phyloP scores from a whole-genome alignment of 2,888 invertebrate species.

The Gastrophysa polygoni region DNA sequence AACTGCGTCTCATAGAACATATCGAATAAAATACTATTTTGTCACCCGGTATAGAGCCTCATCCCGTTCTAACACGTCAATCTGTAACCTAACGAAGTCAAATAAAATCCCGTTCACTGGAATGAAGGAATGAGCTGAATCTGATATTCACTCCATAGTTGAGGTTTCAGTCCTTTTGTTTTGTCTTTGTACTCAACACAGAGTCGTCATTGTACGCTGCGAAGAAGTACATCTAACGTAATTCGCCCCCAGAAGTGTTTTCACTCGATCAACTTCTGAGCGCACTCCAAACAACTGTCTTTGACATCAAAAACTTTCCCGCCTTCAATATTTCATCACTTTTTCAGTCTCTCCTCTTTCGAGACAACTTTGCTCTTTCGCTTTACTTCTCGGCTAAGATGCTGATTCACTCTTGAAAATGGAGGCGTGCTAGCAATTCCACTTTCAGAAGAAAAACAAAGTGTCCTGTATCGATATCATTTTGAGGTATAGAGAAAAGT shows the following conservation, averaged over 20 bases:
- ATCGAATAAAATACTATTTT: no score
- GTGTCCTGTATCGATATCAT: background rate
- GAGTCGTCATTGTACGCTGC: background rate
- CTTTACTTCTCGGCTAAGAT: background rate
- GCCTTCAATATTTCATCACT: conserved; percentile 29
- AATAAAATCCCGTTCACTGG: no score
- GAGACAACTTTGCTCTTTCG: background rate
- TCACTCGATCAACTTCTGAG: conserved; percentile 35
- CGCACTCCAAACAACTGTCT: conserved; percentile 37
- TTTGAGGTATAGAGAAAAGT: background rate
- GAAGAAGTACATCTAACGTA: background rate
- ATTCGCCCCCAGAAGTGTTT: conserved; percentile 16
- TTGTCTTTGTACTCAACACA: no score
- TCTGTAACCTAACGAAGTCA: no score
- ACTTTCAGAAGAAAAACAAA: background rate
- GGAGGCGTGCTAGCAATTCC: background rate
- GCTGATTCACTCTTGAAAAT: background rate
- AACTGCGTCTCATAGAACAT: no score
- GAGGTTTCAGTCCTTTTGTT: no score
- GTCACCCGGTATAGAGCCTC: no score
- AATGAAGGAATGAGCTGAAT: no score
- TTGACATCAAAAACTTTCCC: conserved; percentile 33
- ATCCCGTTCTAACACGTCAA: no score
- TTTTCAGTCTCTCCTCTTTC: conserved; percentile 11
- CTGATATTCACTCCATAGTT: no score